phyloP scores from a whole-genome alignment of 2,888 invertebrate genomes.

The Lumbricus terrestris region DNA sequence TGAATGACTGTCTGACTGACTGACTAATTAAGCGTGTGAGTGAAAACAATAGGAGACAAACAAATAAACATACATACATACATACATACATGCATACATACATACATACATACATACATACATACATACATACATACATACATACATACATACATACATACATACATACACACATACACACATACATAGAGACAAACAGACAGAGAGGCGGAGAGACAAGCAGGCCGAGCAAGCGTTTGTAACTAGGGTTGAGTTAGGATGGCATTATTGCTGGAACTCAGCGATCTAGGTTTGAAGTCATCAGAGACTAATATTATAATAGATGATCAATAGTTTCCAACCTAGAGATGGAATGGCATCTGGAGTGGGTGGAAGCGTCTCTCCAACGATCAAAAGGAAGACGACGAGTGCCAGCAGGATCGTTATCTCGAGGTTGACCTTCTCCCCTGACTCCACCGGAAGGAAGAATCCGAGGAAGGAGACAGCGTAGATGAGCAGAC shows the following conservation, averaged over 20 bases:
- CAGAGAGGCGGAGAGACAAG: not conserved
- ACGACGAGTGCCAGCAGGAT: conserved; percentile 30
- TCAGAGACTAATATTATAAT: no score
- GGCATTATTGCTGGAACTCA: no score
- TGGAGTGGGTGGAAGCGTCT: conserved; percentile 41
- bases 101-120: no score
- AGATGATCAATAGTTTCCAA: not conserved
- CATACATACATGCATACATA: no score
- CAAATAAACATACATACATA: no score
- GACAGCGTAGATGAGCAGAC: conserved; percentile 45
- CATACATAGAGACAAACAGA: not conserved
- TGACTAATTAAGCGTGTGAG: not conserved
- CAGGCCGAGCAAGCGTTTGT: not conserved
- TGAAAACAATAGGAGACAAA: no score
- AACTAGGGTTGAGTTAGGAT: no score
- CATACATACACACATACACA: not conserved
- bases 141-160: no score
- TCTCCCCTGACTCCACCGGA: conserved; percentile 44
- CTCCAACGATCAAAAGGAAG: conserved; percentile 32
- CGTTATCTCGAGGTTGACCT: conserved; percentile 35
- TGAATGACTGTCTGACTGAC: no score
- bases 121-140: no score
- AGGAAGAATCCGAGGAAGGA: conserved; percentile 46
- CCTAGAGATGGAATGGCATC: conserved; percentile 35
- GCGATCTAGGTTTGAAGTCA: no score